These are phyloP conservation scores for Heterotilapia buettikoferi DNA, from an alignment of 2,113 vertebrate species.

Conservation along the genomic window DNA sequence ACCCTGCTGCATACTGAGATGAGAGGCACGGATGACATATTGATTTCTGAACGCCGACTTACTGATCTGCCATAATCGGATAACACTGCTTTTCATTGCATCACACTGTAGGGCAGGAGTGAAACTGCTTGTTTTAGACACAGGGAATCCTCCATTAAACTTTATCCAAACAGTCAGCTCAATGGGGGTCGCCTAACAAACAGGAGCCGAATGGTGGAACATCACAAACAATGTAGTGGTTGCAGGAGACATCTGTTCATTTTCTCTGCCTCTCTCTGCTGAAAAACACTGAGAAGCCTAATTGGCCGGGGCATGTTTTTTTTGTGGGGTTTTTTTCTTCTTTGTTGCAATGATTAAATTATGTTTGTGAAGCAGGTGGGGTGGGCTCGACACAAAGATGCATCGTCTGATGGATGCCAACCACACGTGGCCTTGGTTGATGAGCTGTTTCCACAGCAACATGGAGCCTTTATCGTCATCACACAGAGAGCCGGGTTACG, in stretches of 20 bases:
- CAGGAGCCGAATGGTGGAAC: not conserved
- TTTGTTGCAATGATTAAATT: not conserved
- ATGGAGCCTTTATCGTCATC: slow-evolving; percentile 19
- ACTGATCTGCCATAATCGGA: not conserved
- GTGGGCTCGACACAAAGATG: not conserved
- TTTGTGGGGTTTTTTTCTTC: not conserved
- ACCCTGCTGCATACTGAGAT: not conserved
- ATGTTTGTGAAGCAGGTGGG: not conserved
- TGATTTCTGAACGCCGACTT: slow-evolving; percentile 3
- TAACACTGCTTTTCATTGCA: not conserved
- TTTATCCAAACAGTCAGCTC: not conserved
- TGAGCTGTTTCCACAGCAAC: slow-evolving; percentile 54
- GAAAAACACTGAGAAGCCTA: not conserved
- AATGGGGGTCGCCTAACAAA: not conserved
- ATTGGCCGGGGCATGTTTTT: not conserved
- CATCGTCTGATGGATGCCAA: slow-evolving; percentile 8
- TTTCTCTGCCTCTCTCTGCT: not conserved
- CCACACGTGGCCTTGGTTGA: slow-evolving; percentile 46
- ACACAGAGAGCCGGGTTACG: not conserved
- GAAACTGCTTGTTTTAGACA: not conserved
- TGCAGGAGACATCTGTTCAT: slow-evolving; percentile 28
- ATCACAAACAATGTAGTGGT: not conserved
- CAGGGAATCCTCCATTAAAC: slow-evolving; percentile 8
- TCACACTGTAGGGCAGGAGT: not conserved
- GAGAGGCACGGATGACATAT: not conserved